Evolutionary conservation across 2,113 vertebrate species (phyloP).

Genomic region (Phrynosoma platyrhinos): DNA sequence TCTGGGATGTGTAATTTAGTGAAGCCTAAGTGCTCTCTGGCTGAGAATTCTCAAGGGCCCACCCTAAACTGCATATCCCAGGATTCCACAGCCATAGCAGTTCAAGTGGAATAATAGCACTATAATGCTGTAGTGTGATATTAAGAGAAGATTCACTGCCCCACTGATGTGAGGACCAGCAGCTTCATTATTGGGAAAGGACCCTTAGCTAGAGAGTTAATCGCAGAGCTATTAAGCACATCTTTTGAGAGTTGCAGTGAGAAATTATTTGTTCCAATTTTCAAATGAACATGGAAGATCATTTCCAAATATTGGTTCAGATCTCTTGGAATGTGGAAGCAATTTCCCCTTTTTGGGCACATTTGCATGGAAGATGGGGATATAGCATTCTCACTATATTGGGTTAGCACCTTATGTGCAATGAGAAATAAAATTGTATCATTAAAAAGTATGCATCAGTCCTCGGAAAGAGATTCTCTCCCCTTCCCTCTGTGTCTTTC

Average conservation of each 20-base stretch:
- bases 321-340: slow-evolving; percentile 22
- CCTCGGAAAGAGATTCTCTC: not conserved
- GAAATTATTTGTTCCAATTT: slow-evolving; percentile 53
- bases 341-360: not conserved
- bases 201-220: not conserved
- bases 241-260: slow-evolving; percentile 46
- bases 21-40: no score
- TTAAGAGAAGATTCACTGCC: no score
- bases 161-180: no score
- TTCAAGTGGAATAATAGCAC: no score
- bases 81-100: no score
- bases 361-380: not conserved
- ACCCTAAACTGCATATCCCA: no score
- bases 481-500: not conserved
- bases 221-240: not conserved
- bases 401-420: not conserved
- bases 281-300: slow-evolving; percentile 26
- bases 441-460: slow-evolving; percentile 17
- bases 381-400: no score
- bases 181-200: not conserved
- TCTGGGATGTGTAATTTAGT: no score
- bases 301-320: slow-evolving; percentile 51
- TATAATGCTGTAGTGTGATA: no score
- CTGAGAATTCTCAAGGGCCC: no score
- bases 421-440: not conserved